Evolutionary conservation across 2,888 invertebrate genomes (phyloP).

Genomic region (Drosophila recens): DNA sequence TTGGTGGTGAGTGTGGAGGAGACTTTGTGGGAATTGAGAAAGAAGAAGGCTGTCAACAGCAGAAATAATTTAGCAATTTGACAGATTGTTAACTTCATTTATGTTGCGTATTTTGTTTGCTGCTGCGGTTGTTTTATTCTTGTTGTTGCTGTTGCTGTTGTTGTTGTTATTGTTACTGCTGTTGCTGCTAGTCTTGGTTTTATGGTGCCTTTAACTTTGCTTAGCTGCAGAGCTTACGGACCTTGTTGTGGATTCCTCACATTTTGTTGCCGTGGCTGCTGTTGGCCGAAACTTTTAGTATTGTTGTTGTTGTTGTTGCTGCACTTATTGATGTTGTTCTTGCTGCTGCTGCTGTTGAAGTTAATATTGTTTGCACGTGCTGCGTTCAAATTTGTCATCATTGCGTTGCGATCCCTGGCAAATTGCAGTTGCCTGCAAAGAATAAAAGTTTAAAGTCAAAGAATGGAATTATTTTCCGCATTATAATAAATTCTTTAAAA

Average conservation of each 20-base stretch:
- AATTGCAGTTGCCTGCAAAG: slow-evolving; percentile 54
- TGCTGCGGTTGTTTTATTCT: slow-evolving; percentile 39
- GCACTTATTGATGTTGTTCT: slow-evolving; percentile 27
- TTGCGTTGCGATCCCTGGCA: slow-evolving; percentile 49
- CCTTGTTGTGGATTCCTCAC: slow-evolving; percentile 52
- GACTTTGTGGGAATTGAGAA: slow-evolving; percentile 78
- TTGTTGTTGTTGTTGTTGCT: slow-evolving; percentile 14
- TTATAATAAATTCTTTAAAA: background rate
- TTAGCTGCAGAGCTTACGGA: slow-evolving; percentile 50
- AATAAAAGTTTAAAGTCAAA: slow-evolving; percentile 1
- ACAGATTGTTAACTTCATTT: slow-evolving; percentile 85
- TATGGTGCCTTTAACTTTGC: slow-evolving; percentile 39
- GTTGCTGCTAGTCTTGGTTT: slow-evolving; percentile 12
- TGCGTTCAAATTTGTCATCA: slow-evolving; percentile 65
- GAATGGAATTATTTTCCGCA: slow-evolving; percentile 9
- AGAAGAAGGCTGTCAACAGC: slow-evolving; percentile 85
- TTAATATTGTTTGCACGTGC: slow-evolving; percentile 26
- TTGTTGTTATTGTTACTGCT: slow-evolving; percentile 20
- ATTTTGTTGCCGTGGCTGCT: slow-evolving; percentile 59
- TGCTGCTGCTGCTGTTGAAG: slow-evolving; percentile 10
- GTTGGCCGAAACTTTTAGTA: slow-evolving; percentile 29
- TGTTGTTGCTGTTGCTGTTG: slow-evolving; percentile 27
- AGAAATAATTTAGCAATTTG: slow-evolving; percentile 85
- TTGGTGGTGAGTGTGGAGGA: slow-evolving; percentile 33
- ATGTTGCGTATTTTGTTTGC: slow-evolving; percentile 75